Percentiles rank a stretch among this genome's conserved stretches.
Evolutionary conservation across 2,797 vertebrate species (phyloP).

Genomic region (Myripristis jacobus): DNA sequence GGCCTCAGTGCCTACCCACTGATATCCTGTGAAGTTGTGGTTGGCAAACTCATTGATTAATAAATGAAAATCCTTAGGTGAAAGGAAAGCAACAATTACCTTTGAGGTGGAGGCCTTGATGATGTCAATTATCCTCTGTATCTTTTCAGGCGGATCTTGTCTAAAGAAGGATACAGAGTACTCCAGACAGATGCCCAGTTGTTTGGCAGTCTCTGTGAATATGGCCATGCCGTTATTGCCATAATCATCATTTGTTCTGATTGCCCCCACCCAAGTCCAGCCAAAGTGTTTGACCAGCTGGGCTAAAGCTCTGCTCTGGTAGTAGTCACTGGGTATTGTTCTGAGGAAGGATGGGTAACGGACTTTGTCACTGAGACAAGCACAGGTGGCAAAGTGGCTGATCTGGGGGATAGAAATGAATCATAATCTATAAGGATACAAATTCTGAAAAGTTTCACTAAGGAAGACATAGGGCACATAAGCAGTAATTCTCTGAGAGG

Average conservation of each 20-base stretch:
- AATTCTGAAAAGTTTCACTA: too few species aligned
- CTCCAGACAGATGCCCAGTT: constrained; percentile 77
- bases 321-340: constrained; percentile 83
- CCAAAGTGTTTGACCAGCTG: constrained; percentile 81
- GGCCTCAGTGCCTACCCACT: constrained; percentile 80
- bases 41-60: constrained; percentile 55
- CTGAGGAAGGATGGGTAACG: constrained; percentile 83
- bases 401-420: constrained; percentile 74
- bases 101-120: constrained; percentile 72
- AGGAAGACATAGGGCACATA: too few species aligned
- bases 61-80: constrained; percentile 61
- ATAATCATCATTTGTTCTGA: constrained; percentile 78
- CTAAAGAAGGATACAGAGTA: constrained; percentile 75
- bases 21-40: constrained; percentile 77
- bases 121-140: constrained; percentile 63
- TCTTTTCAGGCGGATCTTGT: constrained; percentile 70
- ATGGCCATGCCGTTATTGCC: constrained; percentile 76
- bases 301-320: constrained; percentile 81
- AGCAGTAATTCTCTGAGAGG: too few species aligned
- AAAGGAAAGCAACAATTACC: constrained; percentile 73
- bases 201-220: constrained; percentile 63
- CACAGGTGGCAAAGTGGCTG: constrained; percentile 82
- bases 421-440: neutral
- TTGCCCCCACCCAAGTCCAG: constrained; percentile 84
- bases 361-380: constrained; percentile 81